phyloP scores from a whole-genome alignment of 2,888 invertebrate species.

The Archaeoteleia sp. region DNA sequence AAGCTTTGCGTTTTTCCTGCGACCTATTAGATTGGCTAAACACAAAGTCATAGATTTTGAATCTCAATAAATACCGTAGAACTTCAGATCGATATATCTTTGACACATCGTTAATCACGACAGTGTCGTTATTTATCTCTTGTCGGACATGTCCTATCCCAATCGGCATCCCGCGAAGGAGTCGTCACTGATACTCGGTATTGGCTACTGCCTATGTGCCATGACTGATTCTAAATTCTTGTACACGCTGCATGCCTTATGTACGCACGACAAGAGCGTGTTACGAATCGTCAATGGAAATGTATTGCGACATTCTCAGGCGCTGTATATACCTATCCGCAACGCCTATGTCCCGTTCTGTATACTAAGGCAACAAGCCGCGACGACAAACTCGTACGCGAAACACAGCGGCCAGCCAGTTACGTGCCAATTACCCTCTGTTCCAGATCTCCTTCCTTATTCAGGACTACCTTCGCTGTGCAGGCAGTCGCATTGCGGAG shows the following conservation, averaged over 20 bases:
- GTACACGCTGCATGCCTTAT: constrained; percentile 5
- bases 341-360: constrained; percentile 43
- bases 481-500: constrained; percentile 30
- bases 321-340: constrained; percentile 38
- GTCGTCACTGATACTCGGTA: constrained; percentile 19
- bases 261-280: constrained; percentile 23
- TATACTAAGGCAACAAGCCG: constrained; percentile 5
- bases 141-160: constrained; percentile 9
- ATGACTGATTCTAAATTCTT: constrained; percentile 47
- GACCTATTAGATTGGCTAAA: too few species aligned
- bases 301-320: constrained; percentile 49
- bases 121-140: constrained; percentile 44
- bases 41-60: too few species aligned
- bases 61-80: constrained; percentile 37
- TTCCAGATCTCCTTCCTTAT: constrained; percentile 52
- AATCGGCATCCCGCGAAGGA: constrained; percentile 13
- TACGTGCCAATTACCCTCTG: constrained; percentile 58
- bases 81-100: constrained; percentile 21
- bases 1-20: neutral
- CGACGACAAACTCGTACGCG: constrained; percentile 24
- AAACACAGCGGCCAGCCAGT: constrained; percentile 38
- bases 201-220: constrained; percentile 16
- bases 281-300: constrained; percentile 35
- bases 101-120: constrained; percentile 39
- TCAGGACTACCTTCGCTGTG: constrained; percentile 53